These are phyloP conservation scores for Meloidogyne hapla DNA, from an alignment of 1,140 invertebrate genomes.

Conservation along the genomic window DNA sequence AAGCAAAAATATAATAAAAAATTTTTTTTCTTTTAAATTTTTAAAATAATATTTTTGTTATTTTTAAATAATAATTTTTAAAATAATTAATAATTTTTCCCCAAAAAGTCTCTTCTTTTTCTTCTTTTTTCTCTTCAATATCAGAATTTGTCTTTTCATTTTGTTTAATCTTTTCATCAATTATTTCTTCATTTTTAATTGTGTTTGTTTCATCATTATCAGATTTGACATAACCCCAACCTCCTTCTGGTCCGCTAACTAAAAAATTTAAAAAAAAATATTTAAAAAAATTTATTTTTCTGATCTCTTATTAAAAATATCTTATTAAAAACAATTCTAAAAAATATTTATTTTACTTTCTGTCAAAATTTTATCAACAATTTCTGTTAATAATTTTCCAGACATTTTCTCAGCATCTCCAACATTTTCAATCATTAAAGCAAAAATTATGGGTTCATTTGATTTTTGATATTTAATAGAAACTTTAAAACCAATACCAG, in stretches of 20 bases:
- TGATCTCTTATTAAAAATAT: too few species aligned
- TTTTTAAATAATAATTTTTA: too few species aligned
- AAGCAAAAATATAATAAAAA: too few species aligned
- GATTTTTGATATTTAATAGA: background rate
- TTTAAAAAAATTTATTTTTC: too few species aligned
- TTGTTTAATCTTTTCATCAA: background rate
- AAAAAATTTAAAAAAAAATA: too few species aligned
- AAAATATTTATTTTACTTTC: too few species aligned
- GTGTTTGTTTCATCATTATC: background rate
- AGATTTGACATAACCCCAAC: background rate
- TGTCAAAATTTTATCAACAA: background rate
- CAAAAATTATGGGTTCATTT: background rate
- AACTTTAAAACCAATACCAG: background rate
- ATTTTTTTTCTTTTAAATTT: too few species aligned
- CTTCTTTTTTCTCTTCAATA: too few species aligned
- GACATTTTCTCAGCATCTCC: constrained; percentile 5
- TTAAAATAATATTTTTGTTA: too few species aligned
- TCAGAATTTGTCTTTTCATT: background rate
- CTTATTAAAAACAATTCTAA: too few species aligned
- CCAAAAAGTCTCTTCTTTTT: too few species aligned
- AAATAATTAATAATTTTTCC: too few species aligned
- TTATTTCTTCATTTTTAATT: background rate
- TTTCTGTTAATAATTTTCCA: background rate
- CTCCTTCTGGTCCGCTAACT: background rate
- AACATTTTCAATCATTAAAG: background rate